A percentile compares a stretch with the other conserved stretches of the same genome.
These are phyloP conservation scores for Lasiurus borealis DNA, from an alignment of 2,113 vertebrate species.

Conservation along the genomic window DNA sequence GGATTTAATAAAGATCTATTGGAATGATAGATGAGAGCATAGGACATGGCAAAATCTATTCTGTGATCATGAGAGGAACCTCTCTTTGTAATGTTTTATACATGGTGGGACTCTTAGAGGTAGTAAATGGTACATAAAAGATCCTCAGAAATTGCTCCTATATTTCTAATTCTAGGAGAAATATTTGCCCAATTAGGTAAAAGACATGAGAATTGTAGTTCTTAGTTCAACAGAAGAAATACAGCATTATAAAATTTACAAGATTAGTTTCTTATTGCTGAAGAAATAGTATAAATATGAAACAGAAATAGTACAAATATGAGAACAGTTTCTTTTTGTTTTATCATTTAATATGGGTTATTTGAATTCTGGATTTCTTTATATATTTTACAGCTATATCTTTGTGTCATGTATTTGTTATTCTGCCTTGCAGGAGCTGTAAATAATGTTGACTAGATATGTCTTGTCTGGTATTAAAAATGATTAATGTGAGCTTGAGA, in stretches of 20 bases:
- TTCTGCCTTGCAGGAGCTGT: slow-evolving; percentile 29
- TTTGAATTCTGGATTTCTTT: slow-evolving; percentile 38
- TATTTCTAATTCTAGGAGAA: neutral
- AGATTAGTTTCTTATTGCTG: neutral
- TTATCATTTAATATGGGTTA: neutral
- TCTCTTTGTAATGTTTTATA: neutral
- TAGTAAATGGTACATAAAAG: neutral
- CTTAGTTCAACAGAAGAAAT: neutral
- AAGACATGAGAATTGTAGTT: neutral
- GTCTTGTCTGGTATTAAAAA: slow-evolving; percentile 29
- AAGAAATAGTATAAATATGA: slow-evolving; percentile 13
- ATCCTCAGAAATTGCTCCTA: neutral
- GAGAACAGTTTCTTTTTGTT: neutral
- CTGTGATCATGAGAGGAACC: neutral
- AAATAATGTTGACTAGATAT: slow-evolving; percentile 49
- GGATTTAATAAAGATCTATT: neutral
- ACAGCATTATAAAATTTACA: neutral
- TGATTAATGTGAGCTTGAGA: slow-evolving; percentile 23
- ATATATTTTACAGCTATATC: neutral
- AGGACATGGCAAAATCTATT: neutral
- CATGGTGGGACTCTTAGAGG: neutral
- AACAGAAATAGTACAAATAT: neutral
- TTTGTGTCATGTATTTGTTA: slow-evolving; percentile 38
- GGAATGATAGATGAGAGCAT: neutral
- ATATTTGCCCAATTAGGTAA: neutral